phyloP scores from a whole-genome alignment of 2,888 invertebrate genomes.

The Piscicola geometra region DNA sequence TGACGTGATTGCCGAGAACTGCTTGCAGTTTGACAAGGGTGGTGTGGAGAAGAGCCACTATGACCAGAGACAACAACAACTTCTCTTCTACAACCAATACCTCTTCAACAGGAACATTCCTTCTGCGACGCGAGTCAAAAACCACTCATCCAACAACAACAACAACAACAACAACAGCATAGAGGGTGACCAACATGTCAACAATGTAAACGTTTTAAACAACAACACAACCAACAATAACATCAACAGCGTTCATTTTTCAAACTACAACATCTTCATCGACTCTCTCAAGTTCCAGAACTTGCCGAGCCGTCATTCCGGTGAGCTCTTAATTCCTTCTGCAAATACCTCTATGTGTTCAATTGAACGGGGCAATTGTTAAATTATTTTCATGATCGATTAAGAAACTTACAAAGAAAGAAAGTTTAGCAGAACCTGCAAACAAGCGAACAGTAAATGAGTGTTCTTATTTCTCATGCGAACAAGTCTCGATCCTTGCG shows the following conservation, averaged over 20 bases:
- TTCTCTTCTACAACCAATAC: not conserved
- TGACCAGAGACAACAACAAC: not conserved
- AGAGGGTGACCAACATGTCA: not conserved
- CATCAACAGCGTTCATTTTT: not conserved
- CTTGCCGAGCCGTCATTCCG: too few species aligned
- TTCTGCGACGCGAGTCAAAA: not conserved
- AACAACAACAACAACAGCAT: not conserved
- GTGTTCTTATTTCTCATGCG: not conserved
- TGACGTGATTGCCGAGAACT: not conserved
- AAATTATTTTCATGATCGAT: not conserved
- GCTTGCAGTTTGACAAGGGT: not conserved
- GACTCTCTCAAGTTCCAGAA: not conserved
- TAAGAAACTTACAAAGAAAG: not conserved
- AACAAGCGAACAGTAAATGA: not conserved
- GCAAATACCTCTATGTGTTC: constrained; percentile 7
- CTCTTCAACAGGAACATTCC: not conserved
- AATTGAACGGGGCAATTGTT: constrained; percentile 6
- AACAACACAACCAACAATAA: too few species aligned
- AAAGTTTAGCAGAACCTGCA: not conserved
- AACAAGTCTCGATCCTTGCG: not conserved
- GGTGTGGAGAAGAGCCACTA: not conserved
- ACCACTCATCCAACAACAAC: not conserved
- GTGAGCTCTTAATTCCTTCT: not conserved
- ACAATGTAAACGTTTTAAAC: too few species aligned
- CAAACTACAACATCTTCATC: not conserved